These are phyloP conservation scores for Opisthocomus hoazin DNA, from an alignment of 2,113 vertebrate species.

Conservation along the genomic window DNA sequence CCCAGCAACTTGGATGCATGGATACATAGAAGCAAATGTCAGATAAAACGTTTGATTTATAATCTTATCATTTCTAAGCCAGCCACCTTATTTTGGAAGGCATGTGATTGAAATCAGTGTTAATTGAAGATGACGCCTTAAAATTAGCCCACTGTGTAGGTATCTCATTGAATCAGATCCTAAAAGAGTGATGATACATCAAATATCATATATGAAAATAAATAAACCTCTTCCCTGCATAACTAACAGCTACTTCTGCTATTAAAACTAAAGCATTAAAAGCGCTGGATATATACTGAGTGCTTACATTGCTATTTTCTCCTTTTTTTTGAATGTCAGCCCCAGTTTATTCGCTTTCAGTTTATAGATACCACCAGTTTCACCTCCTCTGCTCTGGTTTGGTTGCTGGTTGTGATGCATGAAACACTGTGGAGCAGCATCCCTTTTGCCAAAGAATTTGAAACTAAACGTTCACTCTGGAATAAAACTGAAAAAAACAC, in stretches of 20 bases:
- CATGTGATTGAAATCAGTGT: neutral
- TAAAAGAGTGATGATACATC: constrained; percentile 14
- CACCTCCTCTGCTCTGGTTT: neutral
- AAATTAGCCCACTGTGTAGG: constrained; percentile 22
- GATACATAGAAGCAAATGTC: neutral
- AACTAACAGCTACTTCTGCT: neutral
- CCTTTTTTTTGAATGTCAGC: neutral
- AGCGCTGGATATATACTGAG: neutral
- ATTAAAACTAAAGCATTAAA: neutral
- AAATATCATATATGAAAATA: constrained; percentile 4
- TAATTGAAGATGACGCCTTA: constrained; percentile 40
- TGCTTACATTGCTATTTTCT: neutral
- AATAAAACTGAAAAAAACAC: neutral
- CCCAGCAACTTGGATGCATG: neutral
- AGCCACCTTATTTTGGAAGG: neutral
- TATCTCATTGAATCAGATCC: constrained; percentile 18
- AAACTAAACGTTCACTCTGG: neutral
- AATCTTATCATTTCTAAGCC: neutral
- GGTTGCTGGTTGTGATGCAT: neutral
- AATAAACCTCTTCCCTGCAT: constrained; percentile 6
- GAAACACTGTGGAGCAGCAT: neutral
- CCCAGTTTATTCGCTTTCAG: neutral
- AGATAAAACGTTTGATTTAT: constrained; percentile 21
- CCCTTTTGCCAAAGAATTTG: neutral
- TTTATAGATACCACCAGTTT: neutral